A percentile compares a stretch with the other conserved stretches of the same genome.
Conservation (phyloP, 2,888 invertebrate species). For the Cerastoderma edule region DNA sequence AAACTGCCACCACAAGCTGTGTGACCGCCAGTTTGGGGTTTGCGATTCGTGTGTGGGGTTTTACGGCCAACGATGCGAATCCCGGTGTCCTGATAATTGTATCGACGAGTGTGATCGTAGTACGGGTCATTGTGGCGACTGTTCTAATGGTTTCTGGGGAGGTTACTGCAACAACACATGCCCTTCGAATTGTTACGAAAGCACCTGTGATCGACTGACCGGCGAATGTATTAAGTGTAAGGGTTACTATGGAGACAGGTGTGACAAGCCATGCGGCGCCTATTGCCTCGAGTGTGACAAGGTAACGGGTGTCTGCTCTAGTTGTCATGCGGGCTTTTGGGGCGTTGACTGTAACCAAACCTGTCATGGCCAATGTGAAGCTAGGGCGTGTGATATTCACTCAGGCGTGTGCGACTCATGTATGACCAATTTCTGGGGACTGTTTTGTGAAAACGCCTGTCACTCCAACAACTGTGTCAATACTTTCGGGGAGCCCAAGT, state of each 20-base stretch:
- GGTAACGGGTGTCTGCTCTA: too few species aligned
- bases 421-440: not conserved
- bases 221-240: not conserved
- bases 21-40: too few species aligned
- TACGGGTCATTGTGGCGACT: not conserved
- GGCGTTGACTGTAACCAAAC: too few species aligned
- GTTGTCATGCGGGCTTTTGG: too few species aligned
- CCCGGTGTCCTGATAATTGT: not conserved
- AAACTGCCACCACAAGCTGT: too few species aligned
- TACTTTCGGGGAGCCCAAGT: not conserved
- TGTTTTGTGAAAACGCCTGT: not conserved
- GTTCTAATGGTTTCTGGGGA: not conserved
- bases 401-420: not conserved
- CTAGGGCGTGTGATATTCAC: too few species aligned
- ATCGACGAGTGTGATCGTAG: not conserved
- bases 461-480: conserved; percentile 2
- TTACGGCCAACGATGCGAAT: not conserved
- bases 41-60: too few species aligned
- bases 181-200: not conserved
- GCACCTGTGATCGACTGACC: not conserved
- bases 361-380: too few species aligned
- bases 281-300: too few species aligned
- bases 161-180: not conserved
- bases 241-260: too few species aligned
- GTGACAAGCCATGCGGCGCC: too few species aligned